Evolutionary conservation across 1,140 invertebrate species (phyloP), one percentile per base, ranked within the genome.

Genomic region (Drosophila pandora): DNA sequence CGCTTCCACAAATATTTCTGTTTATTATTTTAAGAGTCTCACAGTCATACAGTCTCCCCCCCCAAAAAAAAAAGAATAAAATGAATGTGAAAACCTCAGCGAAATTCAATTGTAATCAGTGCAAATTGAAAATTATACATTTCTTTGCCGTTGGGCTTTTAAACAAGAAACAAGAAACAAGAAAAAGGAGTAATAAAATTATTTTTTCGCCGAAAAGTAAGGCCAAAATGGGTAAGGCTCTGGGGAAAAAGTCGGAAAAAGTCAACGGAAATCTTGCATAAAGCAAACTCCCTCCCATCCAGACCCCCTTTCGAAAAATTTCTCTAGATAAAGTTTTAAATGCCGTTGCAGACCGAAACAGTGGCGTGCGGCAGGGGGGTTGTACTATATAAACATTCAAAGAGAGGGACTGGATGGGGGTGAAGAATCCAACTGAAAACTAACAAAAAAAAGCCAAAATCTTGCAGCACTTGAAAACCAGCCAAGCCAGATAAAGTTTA

Each of bases 361-460:
- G 41, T n/a, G 53, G 13, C 56, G 28, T 37, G 34, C 12, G 34
- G 8, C 22, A 13, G 12, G 13, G 21, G 23, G 41, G 47, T 21
- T 23, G 34, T 28, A 30, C 32, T n/a, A 30, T 28, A 58, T 41
- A 49, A 57, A 57, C 49, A 50, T 21, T 45, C n/a, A 17, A 63
- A 39, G 8, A 39, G 8, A 37, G n/a, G n/a, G 12, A 13, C 25
- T 39, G 52, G n/a, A n/a, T n/a, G 39, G n/a, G 12, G 3, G 12
- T n/a, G 32, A 34, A 34, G 32, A 37, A 12, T 37, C 34, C 41
- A 85, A 82, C 73, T 77, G 77, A 87, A 82, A 85, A 87, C 82
- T 78, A 88, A 87, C 82, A 88, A 79, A 87, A 87, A 87, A 88
- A 87, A 76, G 75, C 75, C 79, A 69, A 81, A 80, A 84, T 82